Evolutionary conservation across 1,140 invertebrate genomes (phyloP).

Genomic region (Pogonomyrmex barbatus): DNA sequence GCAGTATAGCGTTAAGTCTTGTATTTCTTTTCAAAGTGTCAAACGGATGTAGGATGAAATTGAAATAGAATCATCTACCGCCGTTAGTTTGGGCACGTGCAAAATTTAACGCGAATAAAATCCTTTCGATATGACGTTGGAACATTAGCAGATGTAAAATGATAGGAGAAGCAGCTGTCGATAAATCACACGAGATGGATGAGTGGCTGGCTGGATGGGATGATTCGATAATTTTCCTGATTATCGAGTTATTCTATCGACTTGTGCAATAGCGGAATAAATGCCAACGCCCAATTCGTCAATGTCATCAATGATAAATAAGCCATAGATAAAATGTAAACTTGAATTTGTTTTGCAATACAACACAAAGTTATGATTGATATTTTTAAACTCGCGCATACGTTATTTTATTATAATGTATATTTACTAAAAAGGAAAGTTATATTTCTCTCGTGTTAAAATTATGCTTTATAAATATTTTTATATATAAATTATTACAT

Average conservation of each 20-base stretch:
- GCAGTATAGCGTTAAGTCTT: background rate
- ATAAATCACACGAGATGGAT: background rate
- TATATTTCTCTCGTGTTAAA: background rate
- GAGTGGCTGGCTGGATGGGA: background rate
- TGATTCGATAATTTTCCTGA: background rate
- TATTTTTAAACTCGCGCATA: background rate
- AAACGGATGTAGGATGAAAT: background rate
- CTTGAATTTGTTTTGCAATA: background rate
- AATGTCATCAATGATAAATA: background rate
- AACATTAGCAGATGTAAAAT: background rate
- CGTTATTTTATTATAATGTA: background rate
- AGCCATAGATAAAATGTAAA: background rate
- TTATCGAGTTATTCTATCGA: slow-evolving; percentile 2
- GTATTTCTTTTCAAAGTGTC: background rate
- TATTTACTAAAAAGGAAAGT: background rate
- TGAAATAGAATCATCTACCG: background rate
- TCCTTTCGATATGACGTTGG: background rate
- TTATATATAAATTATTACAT: slow-evolving; percentile 2
- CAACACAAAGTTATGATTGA: background rate
- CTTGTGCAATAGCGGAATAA: background rate
- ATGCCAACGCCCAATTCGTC: background rate
- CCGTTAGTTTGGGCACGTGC: background rate
- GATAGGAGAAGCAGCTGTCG: background rate
- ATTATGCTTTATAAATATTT: background rate
- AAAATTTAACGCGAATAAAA: background rate